Evolutionary conservation across 2,888 invertebrate genomes (phyloP).

Genomic region (Pegoplata infirma): DNA sequence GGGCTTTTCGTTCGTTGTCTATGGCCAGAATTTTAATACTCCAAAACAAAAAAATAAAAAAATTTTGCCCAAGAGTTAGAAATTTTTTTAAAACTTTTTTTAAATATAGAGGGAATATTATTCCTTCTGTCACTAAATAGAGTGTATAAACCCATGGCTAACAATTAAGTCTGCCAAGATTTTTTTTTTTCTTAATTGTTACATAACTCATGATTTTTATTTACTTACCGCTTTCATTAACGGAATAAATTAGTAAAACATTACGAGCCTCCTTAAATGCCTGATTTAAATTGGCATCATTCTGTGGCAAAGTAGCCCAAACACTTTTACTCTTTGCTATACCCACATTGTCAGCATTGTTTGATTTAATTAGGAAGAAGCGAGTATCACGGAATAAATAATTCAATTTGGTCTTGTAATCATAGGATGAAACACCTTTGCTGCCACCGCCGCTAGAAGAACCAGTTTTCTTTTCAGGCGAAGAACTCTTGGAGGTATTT

Average conservation of each 20-base stretch:
- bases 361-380: constrained; percentile 98
- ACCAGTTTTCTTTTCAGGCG: constrained; percentile 62
- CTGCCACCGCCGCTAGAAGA: constrained; percentile 64
- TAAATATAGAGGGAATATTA: too few relatives aligned
- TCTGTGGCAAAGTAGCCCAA: constrained; percentile 98
- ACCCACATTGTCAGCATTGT: constrained; percentile 97
- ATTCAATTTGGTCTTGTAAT: constrained; percentile 92
- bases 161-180: too few relatives aligned
- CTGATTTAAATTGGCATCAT: constrained; percentile 96
- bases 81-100: too few relatives aligned
- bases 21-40: too few relatives aligned
- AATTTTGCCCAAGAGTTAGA: too few relatives aligned
- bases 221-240: constrained; percentile 92
- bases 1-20: too few relatives aligned
- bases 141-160: too few relatives aligned
- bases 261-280: constrained; percentile 95
- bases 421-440: constrained; percentile 79
- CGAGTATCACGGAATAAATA: constrained; percentile 96
- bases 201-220: too few relatives aligned
- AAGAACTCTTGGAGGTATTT: constrained; percentile 63
- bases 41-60: too few relatives aligned
- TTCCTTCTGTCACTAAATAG: too few relatives aligned
- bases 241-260: constrained; percentile 96
- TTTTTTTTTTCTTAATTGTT: too few relatives aligned
- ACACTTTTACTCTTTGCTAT: constrained; percentile 96